These are phyloP conservation scores for Physella acuta DNA, from an alignment of 1,140 invertebrate species.

Conservation along the genomic window DNA sequence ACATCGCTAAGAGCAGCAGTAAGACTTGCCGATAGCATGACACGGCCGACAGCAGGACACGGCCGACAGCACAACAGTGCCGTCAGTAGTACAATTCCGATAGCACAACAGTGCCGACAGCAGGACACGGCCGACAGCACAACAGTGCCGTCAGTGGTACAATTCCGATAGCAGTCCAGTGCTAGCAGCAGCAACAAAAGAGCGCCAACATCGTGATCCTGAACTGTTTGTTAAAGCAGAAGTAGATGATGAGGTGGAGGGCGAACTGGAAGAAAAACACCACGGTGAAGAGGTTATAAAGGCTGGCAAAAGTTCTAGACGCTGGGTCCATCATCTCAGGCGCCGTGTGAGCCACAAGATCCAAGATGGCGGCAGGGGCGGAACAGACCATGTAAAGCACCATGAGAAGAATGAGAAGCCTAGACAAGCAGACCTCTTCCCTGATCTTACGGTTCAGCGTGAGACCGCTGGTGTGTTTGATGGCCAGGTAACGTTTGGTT, in stretches of 20 bases:
- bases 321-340: constrained; percentile 34
- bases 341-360: constrained; percentile 38
- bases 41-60: too few species aligned
- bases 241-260: constrained; percentile 50
- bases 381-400: constrained; percentile 48
- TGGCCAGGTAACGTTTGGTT: constrained; percentile 37
- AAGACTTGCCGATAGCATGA: too few species aligned
- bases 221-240: constrained; percentile 52
- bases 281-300: constrained; percentile 48
- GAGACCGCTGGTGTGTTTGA: constrained; percentile 43
- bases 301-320: constrained; percentile 37
- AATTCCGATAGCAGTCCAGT: too few species aligned
- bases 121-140: too few species aligned
- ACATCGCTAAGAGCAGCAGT: too few species aligned
- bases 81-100: too few species aligned
- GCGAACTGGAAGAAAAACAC: constrained; percentile 50
- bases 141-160: too few species aligned
- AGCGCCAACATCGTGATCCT: constrained; percentile 42
- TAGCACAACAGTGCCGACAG: too few species aligned
- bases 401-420: constrained; percentile 45
- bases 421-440: constrained; percentile 46
- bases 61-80: too few species aligned
- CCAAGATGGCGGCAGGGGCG: constrained; percentile 39
- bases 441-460: constrained; percentile 44
- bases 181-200: constrained; percentile 51